Conservation (phyloP, 2,113 vertebrate species). For the Chamaea fasciata region DNA sequence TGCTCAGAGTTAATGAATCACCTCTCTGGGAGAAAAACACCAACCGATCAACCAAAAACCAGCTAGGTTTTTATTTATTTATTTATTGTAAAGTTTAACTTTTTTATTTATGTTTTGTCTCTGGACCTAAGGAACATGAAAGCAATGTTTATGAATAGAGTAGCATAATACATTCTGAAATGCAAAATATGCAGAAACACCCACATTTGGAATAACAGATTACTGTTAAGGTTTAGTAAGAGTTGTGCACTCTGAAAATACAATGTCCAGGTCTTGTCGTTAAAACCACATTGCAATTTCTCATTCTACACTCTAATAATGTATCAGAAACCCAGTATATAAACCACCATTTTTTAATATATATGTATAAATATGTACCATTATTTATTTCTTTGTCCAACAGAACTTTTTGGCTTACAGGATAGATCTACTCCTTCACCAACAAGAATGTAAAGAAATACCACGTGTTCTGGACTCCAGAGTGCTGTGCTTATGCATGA, state of each 20-base stretch:
- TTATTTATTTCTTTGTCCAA: background rate
- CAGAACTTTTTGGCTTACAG: background rate
- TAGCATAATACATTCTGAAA: background rate
- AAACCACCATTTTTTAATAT: background rate
- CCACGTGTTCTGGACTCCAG: accelerated
- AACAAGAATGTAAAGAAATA: background rate
- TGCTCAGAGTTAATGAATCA: background rate
- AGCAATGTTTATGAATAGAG: background rate
- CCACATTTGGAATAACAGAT: background rate
- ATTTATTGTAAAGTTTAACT: background rate
- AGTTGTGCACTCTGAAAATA: background rate
- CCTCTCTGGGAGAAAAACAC: background rate
- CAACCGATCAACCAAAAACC: background rate
- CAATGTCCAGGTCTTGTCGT: background rate
- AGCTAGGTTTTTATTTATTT: background rate
- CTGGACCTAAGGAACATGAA: background rate
- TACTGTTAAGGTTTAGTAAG: background rate
- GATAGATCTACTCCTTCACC: background rate
- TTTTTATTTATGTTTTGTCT: background rate
- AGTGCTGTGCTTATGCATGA: accelerated
- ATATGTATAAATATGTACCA: background rate
- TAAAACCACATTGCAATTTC: background rate
- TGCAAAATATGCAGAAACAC: background rate
- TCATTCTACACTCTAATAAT: background rate
- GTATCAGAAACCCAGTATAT: background rate